Evolutionary conservation across 2,888 invertebrate species (phyloP).

Genomic region (Hirtodrosophila confusa): DNA sequence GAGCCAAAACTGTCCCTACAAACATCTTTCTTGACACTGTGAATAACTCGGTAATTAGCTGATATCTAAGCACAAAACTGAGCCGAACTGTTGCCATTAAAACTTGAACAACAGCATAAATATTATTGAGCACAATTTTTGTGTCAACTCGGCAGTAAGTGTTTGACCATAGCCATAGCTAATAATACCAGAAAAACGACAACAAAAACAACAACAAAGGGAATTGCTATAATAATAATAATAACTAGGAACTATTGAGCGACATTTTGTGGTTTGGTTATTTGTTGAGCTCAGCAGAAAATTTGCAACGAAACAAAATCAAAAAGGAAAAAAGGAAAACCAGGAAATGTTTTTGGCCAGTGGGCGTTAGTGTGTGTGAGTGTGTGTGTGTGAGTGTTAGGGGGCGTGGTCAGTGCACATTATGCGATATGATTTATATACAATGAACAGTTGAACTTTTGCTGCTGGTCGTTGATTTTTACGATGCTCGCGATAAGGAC

Average conservation of each 20-base stretch:
- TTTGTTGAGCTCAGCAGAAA: slow-evolving; percentile 48
- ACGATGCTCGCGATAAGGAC: slow-evolving; percentile 49
- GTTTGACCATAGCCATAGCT: slow-evolving; percentile 37
- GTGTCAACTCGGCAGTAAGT: slow-evolving; percentile 71
- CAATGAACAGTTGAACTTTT: slow-evolving; percentile 36
- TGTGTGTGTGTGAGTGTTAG: slow-evolving; percentile 1
- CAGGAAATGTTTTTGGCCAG: slow-evolving; percentile 17
- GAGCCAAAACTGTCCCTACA: neutral
- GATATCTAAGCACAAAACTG: slow-evolving; percentile 36
- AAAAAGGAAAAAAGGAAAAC: slow-evolving; percentile 2
- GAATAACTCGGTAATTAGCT: slow-evolving; percentile 27
- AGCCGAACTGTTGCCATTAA: slow-evolving; percentile 39
- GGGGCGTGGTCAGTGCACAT: slow-evolving; percentile 41
- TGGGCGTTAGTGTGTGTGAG: slow-evolving; percentile 9
- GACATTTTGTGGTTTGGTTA: slow-evolving; percentile 35
- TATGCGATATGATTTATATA: slow-evolving; percentile 50
- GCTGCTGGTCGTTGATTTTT: slow-evolving; percentile 41
- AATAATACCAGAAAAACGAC: slow-evolving; percentile 31
- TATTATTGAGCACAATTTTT: slow-evolving; percentile 45
- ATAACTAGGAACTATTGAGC: slow-evolving; percentile 42
- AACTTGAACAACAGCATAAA: slow-evolving; percentile 50
- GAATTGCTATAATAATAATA: slow-evolving; percentile 31
- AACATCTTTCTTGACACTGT: neutral
- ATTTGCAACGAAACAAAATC: slow-evolving; percentile 10
- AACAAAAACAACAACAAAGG: slow-evolving; percentile 20